These are phyloP conservation scores for Caenorhabditis sp. DNA, from an alignment of 2,888 invertebrate genomes.

Conservation along the genomic window DNA sequence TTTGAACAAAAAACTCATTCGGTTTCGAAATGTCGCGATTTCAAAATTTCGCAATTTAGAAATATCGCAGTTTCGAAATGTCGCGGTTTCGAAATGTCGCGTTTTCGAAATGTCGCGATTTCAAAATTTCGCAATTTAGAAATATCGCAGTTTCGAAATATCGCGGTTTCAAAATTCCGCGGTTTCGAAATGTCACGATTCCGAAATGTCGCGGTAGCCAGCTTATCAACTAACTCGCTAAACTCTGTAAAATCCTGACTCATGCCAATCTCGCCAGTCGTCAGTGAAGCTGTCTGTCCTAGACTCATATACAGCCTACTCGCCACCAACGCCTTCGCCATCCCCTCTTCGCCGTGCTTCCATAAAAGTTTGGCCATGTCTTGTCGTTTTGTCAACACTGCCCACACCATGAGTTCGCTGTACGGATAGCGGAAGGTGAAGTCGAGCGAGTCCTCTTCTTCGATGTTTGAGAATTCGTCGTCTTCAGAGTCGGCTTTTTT, in stretches of 20 bases:
- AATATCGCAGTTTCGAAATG: too few relatives aligned
- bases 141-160: too few relatives aligned
- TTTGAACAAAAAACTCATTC: too few relatives aligned
- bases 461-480: conserved; percentile 35
- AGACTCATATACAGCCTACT: conserved; percentile 88
- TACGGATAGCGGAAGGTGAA: conserved; percentile 79
- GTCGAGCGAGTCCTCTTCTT: conserved; percentile 45
- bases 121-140: too few relatives aligned
- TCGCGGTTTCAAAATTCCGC: too few relatives aligned
- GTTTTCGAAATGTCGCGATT: too few relatives aligned
- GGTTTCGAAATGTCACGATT: too few relatives aligned
- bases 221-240: conserved; percentile 48
- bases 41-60: too few relatives aligned
- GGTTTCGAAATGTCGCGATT: too few relatives aligned
- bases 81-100: too few relatives aligned
- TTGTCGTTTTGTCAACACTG: conserved; percentile 95
- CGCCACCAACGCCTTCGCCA: conserved; percentile 79
- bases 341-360: conserved; percentile 96
- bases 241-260: conserved; percentile 49
- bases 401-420: conserved; percentile 92
- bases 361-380: conserved; percentile 91
- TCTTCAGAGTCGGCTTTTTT: conserved; percentile 25
- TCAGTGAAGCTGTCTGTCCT: conserved; percentile 96
- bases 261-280: conserved; percentile 87
- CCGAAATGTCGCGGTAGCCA: too few relatives aligned